Conservation (phyloP, 2,888 invertebrate species). For the Prenolepis imparis region DNA sequence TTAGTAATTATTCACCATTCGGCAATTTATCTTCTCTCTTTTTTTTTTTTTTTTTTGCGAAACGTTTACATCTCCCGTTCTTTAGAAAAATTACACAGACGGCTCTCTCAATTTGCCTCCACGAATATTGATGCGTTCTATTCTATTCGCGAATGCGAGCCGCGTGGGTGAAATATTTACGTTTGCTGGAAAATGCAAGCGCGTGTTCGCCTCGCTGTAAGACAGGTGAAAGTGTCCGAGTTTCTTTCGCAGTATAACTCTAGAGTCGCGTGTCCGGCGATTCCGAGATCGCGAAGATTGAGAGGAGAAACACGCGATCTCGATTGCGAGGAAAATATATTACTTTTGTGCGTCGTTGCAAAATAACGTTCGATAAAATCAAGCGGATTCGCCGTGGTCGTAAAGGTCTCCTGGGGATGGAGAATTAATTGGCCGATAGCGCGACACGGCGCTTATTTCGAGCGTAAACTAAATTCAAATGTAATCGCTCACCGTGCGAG, state of each 20-base stretch:
- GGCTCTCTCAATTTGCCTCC: conserved; percentile 10
- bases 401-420: conserved; percentile 64
- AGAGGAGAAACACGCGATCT: neutral
- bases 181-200: conserved; percentile 5
- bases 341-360: conserved; percentile 12
- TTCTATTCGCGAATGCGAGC: neutral
- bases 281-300: conserved; percentile 21
- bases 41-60: neutral
- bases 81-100: neutral
- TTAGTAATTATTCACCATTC: neutral
- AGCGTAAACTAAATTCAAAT: conserved; percentile 51
- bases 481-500: conserved; percentile 56
- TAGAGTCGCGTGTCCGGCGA: neutral
- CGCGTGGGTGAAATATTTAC: conserved; percentile 21
- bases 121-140: neutral
- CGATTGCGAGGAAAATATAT: conserved; percentile 7
- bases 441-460: conserved; percentile 55
- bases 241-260: conserved; percentile 10
- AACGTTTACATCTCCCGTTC: neutral
- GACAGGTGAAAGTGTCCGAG: conserved; percentile 29
- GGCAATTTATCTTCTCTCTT: neutral
- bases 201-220: neutral
- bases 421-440: conserved; percentile 71
- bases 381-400: conserved; percentile 70
- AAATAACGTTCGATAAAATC: conserved; percentile 62